These are phyloP conservation scores for Macaria notata DNA, from an alignment of 2,888 invertebrate genomes.

Conservation along the genomic window DNA sequence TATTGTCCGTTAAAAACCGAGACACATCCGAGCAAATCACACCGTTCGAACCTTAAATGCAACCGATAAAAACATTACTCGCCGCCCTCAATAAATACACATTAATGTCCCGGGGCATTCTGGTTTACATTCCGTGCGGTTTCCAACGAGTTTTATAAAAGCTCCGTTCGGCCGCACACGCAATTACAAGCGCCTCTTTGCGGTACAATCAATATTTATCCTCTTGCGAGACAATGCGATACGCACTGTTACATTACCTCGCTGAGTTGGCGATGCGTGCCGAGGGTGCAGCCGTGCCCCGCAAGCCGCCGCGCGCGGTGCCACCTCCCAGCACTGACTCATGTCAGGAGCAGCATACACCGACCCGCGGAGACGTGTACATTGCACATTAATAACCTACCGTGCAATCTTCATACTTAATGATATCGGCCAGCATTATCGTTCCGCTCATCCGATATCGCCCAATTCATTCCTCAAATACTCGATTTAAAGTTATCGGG, in stretches of 20 bases:
- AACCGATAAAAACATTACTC: constrained; percentile 80
- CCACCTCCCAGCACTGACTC: neutral
- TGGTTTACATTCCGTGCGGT: constrained; percentile 80
- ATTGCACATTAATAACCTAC: constrained; percentile 58
- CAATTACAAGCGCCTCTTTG: constrained; percentile 79
- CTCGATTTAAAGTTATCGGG: constrained; percentile 35
- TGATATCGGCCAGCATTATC: constrained; percentile 64
- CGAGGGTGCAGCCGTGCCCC: constrained; percentile 39
- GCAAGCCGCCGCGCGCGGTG: constrained; percentile 40
- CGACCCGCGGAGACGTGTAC: constrained; percentile 2
- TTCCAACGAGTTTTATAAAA: constrained; percentile 80
- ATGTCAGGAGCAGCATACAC: constrained; percentile 28
- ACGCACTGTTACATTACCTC: constrained; percentile 61
- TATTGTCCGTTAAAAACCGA: constrained; percentile 45
- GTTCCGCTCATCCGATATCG: constrained; percentile 55
- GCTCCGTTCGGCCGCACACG: constrained; percentile 75
- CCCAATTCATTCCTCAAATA: constrained; percentile 50
- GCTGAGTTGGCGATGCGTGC: constrained; percentile 36
- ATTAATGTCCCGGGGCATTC: constrained; percentile 78
- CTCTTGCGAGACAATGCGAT: constrained; percentile 62
- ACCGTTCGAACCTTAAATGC: constrained; percentile 58
- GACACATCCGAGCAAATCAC: constrained; percentile 51
- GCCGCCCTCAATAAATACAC: constrained; percentile 80
- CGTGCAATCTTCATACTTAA: constrained; percentile 61
- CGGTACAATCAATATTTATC: constrained; percentile 75